Base-by-base conservation (phyloP, 2,888 invertebrate genomes). In the Allolobophora icterica region DNA sequence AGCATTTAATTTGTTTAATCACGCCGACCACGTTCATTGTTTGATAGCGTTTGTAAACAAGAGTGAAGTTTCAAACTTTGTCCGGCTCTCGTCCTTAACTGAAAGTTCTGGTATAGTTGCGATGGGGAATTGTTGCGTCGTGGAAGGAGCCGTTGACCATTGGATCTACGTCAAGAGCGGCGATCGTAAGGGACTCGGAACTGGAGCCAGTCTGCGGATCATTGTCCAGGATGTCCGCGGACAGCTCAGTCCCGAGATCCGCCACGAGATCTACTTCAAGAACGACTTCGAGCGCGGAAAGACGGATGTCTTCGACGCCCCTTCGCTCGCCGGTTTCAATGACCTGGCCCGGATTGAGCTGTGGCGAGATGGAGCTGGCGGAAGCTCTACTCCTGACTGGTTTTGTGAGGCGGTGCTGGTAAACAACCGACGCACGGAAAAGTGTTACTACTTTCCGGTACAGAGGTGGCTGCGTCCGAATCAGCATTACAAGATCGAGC, bases 111-210 rank as follows among this genome's bases (percentile, higher is more conserved):
- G 71, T 17, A n/a, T n/a, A 8, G 11, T n/a, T 71, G 30, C 30
- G 15, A 93, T 93, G 93, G 93, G 93, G 19, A 93, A 93, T 90
- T 93, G 92, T 30, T 93, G 93, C 90, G 83, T 91, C 33, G 93
- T 93, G 52, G 92, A 93, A 84, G 93, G 93, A 34, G 93, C 93
- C 21, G 92, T 93, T 19, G 93, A 93, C 90, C 93, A 93, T 91
- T 93, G 93, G 92, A 94, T 96, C 13, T 94, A 95, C 91, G 95
- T 96, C 13, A 94, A 94, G 84, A 96, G 96, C 0, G 96, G 96
- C 0, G 96, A 96, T 92, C 94, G 94, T 52, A 94, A 94, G 92
- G 93, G 94, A 34, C 95, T 95, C 3, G 95, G 95, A 0, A 95
- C 95, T 0, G 95, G 96, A 92, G 95, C 95, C 40, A 95, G 95